Base-by-base conservation (phyloP, 2,113 vertebrate species). In the Xiphorhynchus elegans region DNA sequence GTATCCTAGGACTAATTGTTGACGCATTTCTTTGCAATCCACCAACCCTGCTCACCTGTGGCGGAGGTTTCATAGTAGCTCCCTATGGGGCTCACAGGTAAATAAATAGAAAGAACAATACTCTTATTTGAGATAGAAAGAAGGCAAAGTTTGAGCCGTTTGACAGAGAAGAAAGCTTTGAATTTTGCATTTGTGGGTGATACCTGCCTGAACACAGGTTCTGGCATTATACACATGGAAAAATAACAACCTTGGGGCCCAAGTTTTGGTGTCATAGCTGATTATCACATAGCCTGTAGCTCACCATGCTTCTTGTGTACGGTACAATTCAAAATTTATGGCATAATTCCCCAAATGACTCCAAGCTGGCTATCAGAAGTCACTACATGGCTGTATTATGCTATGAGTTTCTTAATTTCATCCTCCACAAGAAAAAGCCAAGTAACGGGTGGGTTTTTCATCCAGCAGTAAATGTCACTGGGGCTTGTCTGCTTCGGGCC, bases 21-120 rank as follows among this genome's bases (percentile, higher is more conserved):
- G 24, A 2, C 24, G 11, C 11, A 28, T 76, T 68, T 82, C 44
- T 60, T 89, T 84, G 49, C 35, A 62, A 58, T 29, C 40, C 25
- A 52, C 56, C 5, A 17, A 9, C 19, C 10, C 3, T 26, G 0
- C 31, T 88, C 3, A 2, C 15, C 25, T 35, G 2, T 29, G 31
- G 17, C 5, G 17, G 5, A 58, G 6, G 37, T 56, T 46, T 63
- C 3, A 4, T 4, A 37, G 10, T 13, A 74, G 11, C 0, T 55
- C 7, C 42, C 19, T 62, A 13, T 7, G 4, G 10, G 5, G 3
- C 2, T 18, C 8, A 29, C 4, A 23, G 16, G 14, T 49, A 58
- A 42, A 86, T 55, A 4, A 4, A 16, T 20, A 37, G 46, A 56
- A 64, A 44, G 1, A 56, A 4, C 6, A 14, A 2, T 31, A 84